Base-by-base conservation (phyloP, 2,113 vertebrate species). In the Aphyosemion australe region DNA sequence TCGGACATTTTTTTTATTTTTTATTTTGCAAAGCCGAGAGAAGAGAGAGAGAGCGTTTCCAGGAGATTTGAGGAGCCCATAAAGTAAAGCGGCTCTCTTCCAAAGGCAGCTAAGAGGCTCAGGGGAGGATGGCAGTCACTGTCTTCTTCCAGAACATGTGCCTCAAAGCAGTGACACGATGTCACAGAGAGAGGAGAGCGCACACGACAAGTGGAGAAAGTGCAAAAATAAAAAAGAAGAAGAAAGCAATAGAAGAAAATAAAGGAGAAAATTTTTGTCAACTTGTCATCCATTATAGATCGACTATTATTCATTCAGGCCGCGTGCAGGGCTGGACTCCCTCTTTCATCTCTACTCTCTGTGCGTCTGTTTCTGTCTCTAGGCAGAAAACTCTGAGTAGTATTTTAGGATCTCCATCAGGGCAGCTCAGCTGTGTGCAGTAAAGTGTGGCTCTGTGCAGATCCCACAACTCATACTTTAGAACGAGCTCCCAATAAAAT, bases 251-350 rank as follows among this genome's bases (percentile, higher is more conserved):
- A 65, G 59, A 72, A 10, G 26, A 26, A 26, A 26, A 43, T 39
- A 61, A 49, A 65, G 68, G 72, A 62, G 66, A 31, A 71, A 72
- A 79, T 77, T 70, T 80, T 84, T 78, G 87, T 87, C 78, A 84
- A 80, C 80, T 84, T 83, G 76, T 83, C 84, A 89, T 90, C 69
- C 69, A 87, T 90, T 88, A 87, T 88, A 76, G 80, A 90, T 89
- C 31, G 50, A 43, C 61, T 73, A 80, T 84, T 87, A 84, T 83
- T 81, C 86, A 86, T 84, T 87, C 78, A 87, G 81, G 63, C 77
- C 62, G 56, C 64, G 47, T 69, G 74, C 68, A 65, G 42, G 61
- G 65, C 58, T 69, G 34, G 49, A 12, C n/a, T 48, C 46, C 53
- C 49, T 48, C 80, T 74, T 62, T 85, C 79, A 68, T 78, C 79